Evolutionary conservation across 2,888 invertebrate species (phyloP).

Genomic region (Philonicus albiceps): DNA sequence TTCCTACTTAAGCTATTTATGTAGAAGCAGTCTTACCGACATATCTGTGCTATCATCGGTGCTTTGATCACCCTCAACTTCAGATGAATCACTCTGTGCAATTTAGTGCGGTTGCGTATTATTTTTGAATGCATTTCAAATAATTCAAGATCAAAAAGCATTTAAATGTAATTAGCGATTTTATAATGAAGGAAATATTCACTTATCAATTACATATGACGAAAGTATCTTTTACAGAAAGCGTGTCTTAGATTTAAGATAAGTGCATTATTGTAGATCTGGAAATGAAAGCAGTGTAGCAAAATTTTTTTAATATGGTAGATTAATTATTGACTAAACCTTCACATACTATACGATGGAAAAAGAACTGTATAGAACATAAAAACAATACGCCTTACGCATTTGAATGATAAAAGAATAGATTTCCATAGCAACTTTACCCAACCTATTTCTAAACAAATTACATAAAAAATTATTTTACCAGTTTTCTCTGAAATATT

Average conservation of each 20-base stretch:
- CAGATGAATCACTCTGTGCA: slow-evolving; percentile 69
- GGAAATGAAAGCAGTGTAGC: background rate
- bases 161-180: slow-evolving; percentile 11
- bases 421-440: too few species aligned
- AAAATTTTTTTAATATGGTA: background rate
- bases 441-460: too few species aligned
- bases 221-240: background rate
- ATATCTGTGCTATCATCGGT: slow-evolving; percentile 71
- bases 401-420: too few species aligned
- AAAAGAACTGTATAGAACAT: too few species aligned
- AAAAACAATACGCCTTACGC: too few species aligned
- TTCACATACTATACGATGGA: background rate
- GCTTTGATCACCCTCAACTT: slow-evolving; percentile 70
- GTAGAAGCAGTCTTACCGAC: slow-evolving; percentile 66
- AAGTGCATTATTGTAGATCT: background rate
- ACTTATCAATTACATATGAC: background rate
- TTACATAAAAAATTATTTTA: too few species aligned
- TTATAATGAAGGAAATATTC: background rate
- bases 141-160: slow-evolving; percentile 23
- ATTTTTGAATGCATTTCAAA: slow-evolving; percentile 36
- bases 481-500: too few species aligned
- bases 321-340: too few species aligned
- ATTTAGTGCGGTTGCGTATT: slow-evolving; percentile 43
- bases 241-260: background rate
- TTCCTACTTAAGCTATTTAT: background rate